Base-by-base conservation (phyloP, 1,140 invertebrate species). In the Proales similis region DNA sequence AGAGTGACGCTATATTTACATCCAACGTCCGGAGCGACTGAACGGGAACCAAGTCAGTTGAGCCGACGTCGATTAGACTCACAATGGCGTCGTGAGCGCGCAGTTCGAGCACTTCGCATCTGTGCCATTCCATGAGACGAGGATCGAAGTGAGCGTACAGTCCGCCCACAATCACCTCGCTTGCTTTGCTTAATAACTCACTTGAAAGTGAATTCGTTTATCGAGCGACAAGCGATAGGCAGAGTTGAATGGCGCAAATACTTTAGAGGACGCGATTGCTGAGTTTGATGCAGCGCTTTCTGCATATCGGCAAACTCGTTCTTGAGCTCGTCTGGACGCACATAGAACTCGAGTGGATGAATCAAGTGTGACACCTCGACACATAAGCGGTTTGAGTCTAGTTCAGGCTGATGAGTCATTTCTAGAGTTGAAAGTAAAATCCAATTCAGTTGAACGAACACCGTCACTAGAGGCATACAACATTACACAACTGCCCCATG, bases 281-380 rank as follows among this genome's bases (percentile, higher is more conserved):
- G 51, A 42, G 45, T 24, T 43, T 27, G 4, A 27, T 57, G 51
- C 11, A 57, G 27, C 11, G 11, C 24, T 30, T 14, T 26, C 4
- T 30, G n/a, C 51, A 57, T 42, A 1, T 57, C 12, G 11, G 36
- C 45, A 42, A 42, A 57, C 39, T 57, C 51, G 45, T 39, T 42
- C 22, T 57, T 57, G 45, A 30, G 30, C 36, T 57, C 51, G 39
- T 57, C 51, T 42, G 45, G 22, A 26, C 51, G 36, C 4, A 57
- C 20, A 36, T 42, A 57, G 45, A 57, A 57, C 29, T 57, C 45
- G 11, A 42, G 17, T 24, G 51, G 51, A 14, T 42, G 39, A 26
- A 42, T 57, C 14, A 26, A 27, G 32, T 26, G 32, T 4, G 19
- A 7, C 20, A 57, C 6, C n/a, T 57, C 51, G 36, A 27, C 51